A percentile compares a stretch with the other conserved stretches of the same genome.
Conservation (phyloP, 2,888 invertebrate genomes). For the Frankliniella fusca region DNA sequence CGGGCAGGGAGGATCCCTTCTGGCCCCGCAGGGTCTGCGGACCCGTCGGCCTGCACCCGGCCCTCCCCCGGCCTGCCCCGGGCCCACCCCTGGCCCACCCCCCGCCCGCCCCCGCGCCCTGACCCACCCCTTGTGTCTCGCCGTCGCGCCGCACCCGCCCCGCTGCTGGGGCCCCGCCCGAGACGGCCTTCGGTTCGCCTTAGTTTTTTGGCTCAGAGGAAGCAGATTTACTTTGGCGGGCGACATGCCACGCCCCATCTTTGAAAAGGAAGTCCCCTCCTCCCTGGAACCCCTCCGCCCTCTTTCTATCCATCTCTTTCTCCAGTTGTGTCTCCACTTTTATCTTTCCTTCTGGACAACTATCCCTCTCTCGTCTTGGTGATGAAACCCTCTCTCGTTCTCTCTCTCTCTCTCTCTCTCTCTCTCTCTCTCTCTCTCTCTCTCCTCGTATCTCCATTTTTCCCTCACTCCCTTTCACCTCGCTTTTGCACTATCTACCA, state of each 20-base stretch:
- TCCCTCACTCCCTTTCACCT: background rate
- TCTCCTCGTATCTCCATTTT: background rate
- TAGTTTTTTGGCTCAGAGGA: slow-evolving; percentile 31
- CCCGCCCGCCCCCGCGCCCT: slow-evolving; percentile 30
- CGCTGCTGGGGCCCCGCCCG: slow-evolving; percentile 43
- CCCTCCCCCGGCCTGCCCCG: background rate
- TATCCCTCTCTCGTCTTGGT: background rate
- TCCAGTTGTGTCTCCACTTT: too few relatives aligned
- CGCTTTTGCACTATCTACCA: background rate
- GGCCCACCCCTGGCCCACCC: slow-evolving; percentile 30
- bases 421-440: background rate
- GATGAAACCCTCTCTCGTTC: background rate
- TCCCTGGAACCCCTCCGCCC: background rate
- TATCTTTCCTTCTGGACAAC: too few relatives aligned
- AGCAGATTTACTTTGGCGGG: slow-evolving; percentile 1
- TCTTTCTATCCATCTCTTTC: too few relatives aligned
- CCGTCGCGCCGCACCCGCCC: background rate
- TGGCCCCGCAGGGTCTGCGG: too few relatives aligned
- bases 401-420: background rate
- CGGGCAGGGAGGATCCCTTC: too few relatives aligned
- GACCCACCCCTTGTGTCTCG: background rate
- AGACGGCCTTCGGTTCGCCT: slow-evolving; percentile 44
- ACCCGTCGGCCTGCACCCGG: background rate
- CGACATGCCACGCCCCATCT: background rate
- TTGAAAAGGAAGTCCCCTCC: background rate